phyloP scores from a whole-genome alignment of 2,888 invertebrate genomes.

The Hermaeophaga mercurialis region DNA sequence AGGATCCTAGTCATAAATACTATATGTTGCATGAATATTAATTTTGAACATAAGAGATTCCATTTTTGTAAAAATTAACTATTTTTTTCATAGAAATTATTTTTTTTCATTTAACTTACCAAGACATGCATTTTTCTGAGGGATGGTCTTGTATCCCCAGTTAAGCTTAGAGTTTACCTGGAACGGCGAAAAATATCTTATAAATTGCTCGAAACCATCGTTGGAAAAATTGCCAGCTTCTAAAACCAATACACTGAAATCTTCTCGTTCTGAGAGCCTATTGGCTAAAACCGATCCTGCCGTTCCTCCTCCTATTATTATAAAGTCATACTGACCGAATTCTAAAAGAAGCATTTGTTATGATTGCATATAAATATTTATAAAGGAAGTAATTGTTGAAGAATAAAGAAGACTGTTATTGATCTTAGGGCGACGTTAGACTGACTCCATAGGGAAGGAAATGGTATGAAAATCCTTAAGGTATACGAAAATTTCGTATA shows the following conservation, averaged over 20 bases:
- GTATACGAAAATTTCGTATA: too few species aligned
- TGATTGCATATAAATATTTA: too few species aligned
- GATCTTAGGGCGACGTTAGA: too few species aligned
- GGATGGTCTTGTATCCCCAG: slow-evolving; percentile 35
- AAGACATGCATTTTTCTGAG: slow-evolving; percentile 35
- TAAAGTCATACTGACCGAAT: slow-evolving; percentile 36
- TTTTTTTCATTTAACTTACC: slow-evolving; percentile 32
- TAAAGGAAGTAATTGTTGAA: too few species aligned
- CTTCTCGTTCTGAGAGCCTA: slow-evolving; percentile 32
- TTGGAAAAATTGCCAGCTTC: slow-evolving; percentile 38
- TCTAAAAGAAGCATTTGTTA: slow-evolving; percentile 35
- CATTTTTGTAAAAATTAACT: too few species aligned
- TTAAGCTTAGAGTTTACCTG: slow-evolving; percentile 22
- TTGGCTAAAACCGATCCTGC: slow-evolving; percentile 39
- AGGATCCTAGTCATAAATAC: too few species aligned
- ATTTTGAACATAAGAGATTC: too few species aligned
- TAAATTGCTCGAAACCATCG: slow-evolving; percentile 33
- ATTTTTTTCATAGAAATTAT: too few species aligned
- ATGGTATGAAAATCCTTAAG: too few species aligned
- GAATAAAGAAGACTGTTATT: too few species aligned
- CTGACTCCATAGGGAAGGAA: too few species aligned
- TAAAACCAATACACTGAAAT: slow-evolving; percentile 34
- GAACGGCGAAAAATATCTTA: slow-evolving; percentile 1
- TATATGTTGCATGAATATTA: too few species aligned
- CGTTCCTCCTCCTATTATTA: slow-evolving; percentile 38